Percentiles rank a stretch among this genome's conserved stretches.
Evolutionary conservation across 2,113 vertebrate species (phyloP).

Genomic region (Platycercus adscitus): DNA sequence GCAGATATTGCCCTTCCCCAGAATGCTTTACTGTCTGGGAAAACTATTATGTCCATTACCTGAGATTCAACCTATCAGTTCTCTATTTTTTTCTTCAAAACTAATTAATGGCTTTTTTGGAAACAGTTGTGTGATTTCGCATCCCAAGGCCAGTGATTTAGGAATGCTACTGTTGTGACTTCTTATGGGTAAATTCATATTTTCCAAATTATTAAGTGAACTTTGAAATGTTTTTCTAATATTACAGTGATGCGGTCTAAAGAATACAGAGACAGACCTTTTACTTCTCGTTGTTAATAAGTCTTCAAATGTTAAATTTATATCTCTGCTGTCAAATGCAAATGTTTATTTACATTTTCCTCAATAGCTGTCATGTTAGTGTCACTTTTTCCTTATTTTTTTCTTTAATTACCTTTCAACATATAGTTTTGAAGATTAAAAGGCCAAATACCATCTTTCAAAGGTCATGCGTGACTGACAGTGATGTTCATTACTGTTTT

Average conservation of each 20-base stretch:
- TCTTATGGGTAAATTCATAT: background rate
- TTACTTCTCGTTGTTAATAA: constrained; percentile 12
- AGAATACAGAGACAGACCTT: background rate
- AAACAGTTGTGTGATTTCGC: background rate
- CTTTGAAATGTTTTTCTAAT: background rate
- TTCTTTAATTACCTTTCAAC: constrained; percentile 51
- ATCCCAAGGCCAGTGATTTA: background rate
- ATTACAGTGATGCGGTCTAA: background rate
- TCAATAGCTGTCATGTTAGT: constrained; percentile 30
- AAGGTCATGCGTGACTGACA: constrained; percentile 53
- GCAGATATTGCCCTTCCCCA: background rate
- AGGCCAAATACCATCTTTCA: constrained; percentile 38
- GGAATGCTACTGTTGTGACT: background rate
- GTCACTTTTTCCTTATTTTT: background rate
- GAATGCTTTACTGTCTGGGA: background rate
- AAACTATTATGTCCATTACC: background rate
- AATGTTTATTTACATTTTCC: constrained; percentile 31
- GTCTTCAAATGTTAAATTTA: constrained; percentile 37
- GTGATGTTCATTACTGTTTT: constrained; percentile 25
- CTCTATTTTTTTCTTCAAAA: background rate
- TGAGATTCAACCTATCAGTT: background rate
- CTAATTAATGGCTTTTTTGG: background rate
- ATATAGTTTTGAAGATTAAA: constrained; percentile 32
- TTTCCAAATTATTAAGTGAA: background rate
- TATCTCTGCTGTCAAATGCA: constrained; percentile 14